These are phyloP conservation scores for Colinus virginianus DNA, from an alignment of 2,113 vertebrate genomes.

Conservation along the genomic window DNA sequence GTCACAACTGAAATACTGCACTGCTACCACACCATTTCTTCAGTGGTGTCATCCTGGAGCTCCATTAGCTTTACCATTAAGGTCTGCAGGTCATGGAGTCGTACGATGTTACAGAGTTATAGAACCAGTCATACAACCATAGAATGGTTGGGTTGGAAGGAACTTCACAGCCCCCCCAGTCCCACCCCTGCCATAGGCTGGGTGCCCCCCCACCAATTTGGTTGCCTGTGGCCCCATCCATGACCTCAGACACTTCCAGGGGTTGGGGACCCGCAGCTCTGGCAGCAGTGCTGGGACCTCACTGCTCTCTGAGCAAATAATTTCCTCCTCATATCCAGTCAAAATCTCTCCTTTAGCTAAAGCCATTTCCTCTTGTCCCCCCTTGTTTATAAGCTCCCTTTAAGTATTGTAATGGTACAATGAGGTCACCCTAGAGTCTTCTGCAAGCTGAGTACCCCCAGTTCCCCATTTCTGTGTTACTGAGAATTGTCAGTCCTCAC, in stretches of 20 bases:
- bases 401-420: not conserved
- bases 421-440: not conserved
- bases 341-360: not conserved
- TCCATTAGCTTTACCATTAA: accelerated
- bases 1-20: accelerated
- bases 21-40: accelerated
- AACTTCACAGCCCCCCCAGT: not conserved
- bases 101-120: not conserved
- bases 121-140: not conserved
- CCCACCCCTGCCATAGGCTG: not conserved
- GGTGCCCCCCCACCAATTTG: not conserved
- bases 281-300: not conserved
- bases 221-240: not conserved
- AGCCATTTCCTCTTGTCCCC: not conserved
- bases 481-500: not conserved
- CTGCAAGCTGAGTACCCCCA: not conserved
- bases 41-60: not conserved
- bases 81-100: not conserved
- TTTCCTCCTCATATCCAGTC: not conserved
- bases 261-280: not conserved
- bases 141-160: not conserved
- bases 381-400: not conserved
- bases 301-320: not conserved
- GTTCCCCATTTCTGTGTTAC: not conserved
- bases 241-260: not conserved